Conservation (phyloP, 2,888 invertebrate genomes). For the Rhyacophila evoluta region DNA sequence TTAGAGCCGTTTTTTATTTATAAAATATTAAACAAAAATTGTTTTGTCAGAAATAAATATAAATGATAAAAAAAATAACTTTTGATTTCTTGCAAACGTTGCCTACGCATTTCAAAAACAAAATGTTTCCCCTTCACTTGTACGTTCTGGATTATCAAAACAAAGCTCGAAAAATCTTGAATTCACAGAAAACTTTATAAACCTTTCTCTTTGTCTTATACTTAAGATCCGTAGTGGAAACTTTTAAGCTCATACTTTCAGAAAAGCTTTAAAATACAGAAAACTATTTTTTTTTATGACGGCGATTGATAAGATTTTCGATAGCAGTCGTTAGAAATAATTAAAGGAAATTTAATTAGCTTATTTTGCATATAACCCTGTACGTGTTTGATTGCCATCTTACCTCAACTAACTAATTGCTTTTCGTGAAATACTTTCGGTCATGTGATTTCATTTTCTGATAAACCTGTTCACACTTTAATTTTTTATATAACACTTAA, state of each 20-base stretch:
- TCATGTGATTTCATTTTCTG: too few species aligned
- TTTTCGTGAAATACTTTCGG: too few species aligned
- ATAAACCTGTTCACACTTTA: too few species aligned
- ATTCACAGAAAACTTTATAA: constrained; percentile 8
- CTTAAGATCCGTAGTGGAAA: not conserved
- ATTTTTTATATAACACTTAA: too few species aligned
- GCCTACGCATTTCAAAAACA: not conserved
- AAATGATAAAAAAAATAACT: too few species aligned
- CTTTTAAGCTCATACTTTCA: not conserved
- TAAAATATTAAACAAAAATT: too few species aligned
- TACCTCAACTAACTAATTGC: too few species aligned
- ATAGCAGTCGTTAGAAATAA: not conserved
- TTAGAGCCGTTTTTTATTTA: too few species aligned
- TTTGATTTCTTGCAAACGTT: too few species aligned
- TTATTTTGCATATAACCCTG: not conserved
- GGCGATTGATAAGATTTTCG: not conserved
- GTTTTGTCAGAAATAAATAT: too few species aligned
- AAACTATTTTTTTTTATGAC: constrained; percentile 2
- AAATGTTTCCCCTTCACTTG: not conserved
- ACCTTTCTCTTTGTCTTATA: not conserved
- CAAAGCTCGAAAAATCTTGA: not conserved
- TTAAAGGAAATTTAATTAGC: constrained; percentile 12
- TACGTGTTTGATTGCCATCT: not conserved
- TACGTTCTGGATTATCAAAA: constrained; percentile 6
- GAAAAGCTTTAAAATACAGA: not conserved